A percentile compares a stretch with the other conserved stretches of the same genome.
Evolutionary conservation across 2,797 vertebrate genomes (phyloP).

Genomic region (Rhinella marina): DNA sequence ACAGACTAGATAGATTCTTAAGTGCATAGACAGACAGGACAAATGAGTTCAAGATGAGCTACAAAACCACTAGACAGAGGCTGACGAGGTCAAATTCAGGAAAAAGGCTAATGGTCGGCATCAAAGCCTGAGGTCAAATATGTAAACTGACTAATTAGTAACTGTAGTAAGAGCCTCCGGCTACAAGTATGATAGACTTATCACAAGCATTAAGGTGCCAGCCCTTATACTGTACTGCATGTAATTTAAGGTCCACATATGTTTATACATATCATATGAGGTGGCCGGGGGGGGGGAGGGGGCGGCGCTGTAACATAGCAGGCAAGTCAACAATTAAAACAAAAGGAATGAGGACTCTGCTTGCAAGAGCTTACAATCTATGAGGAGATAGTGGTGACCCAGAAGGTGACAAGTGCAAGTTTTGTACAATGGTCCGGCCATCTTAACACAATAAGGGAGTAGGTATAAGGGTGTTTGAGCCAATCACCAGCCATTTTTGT

Average conservation of each 20-base stretch:
- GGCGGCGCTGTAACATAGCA: no score
- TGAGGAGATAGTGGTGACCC: no score
- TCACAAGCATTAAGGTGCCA: neutral
- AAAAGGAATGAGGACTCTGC: no score
- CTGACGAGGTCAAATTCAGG: slow-evolving; percentile 7
- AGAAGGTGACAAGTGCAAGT: no score
- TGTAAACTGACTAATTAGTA: neutral
- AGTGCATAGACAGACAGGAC: neutral
- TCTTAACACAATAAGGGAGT: no score
- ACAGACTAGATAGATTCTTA: neutral
- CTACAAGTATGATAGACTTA: neutral
- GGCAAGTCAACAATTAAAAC: no score
- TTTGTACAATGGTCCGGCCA: no score
- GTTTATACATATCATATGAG: no score
- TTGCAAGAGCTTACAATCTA: no score
- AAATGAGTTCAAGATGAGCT: slow-evolving; percentile 19
- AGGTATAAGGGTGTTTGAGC: no score
- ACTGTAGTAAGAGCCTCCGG: slow-evolving; percentile 1
- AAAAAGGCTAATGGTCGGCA: slow-evolving; percentile 12
- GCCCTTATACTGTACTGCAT: neutral
- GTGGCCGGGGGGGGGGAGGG: no score
- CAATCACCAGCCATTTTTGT: no score
- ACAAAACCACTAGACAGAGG: slow-evolving; percentile 3
- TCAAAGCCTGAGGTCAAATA: neutral
- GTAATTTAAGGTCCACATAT: neutral